Percentiles rank a stretch among this genome's conserved stretches.
phyloP scores from a whole-genome alignment of 2,888 invertebrate genomes.

The Nephrotoma flavescens region DNA sequence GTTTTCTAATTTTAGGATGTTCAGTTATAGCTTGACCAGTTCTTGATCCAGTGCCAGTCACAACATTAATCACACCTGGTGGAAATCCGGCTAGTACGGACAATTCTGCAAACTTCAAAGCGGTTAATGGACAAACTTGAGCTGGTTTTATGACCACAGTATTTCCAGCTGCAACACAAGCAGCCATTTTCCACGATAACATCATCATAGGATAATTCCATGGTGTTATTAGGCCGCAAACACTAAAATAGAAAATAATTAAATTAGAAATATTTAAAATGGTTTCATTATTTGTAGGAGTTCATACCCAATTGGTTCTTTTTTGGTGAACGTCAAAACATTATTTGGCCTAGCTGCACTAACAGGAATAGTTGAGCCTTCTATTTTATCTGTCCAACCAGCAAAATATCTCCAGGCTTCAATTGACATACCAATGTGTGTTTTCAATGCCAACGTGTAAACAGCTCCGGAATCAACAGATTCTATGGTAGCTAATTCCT shows the following conservation, averaged over 20 bases:
- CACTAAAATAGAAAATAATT: constrained; percentile 35
- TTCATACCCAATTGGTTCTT: constrained; percentile 72
- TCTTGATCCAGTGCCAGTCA: constrained; percentile 68
- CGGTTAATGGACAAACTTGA: constrained; percentile 80
- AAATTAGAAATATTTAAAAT: not conserved
- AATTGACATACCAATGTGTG: constrained; percentile 95
- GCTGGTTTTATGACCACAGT: constrained; percentile 95
- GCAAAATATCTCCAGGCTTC: constrained; percentile 95
- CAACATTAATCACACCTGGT: constrained; percentile 83
- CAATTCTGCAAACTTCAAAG: constrained; percentile 88
- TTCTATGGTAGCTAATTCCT: constrained; percentile 90
- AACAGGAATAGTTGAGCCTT: constrained; percentile 83
- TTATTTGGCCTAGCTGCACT: constrained; percentile 82
- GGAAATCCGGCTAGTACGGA: constrained; percentile 85
- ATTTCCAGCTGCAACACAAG: constrained; percentile 91
- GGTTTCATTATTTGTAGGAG: not conserved
- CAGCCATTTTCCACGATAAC: constrained; percentile 98
- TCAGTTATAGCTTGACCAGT: constrained; percentile 78
- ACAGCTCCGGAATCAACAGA: constrained; percentile 91
- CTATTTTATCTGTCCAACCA: constrained; percentile 93
- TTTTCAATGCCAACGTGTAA: constrained; percentile 89
- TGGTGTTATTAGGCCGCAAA: constrained; percentile 84
- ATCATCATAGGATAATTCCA: constrained; percentile 99
- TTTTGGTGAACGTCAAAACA: constrained; percentile 75
- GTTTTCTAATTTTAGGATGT: constrained; percentile 72